Evolutionary conservation across 2,888 invertebrate genomes (phyloP), one percentile per base, ranked within the genome.

Genomic region (Drosophila longiperda): DNA sequence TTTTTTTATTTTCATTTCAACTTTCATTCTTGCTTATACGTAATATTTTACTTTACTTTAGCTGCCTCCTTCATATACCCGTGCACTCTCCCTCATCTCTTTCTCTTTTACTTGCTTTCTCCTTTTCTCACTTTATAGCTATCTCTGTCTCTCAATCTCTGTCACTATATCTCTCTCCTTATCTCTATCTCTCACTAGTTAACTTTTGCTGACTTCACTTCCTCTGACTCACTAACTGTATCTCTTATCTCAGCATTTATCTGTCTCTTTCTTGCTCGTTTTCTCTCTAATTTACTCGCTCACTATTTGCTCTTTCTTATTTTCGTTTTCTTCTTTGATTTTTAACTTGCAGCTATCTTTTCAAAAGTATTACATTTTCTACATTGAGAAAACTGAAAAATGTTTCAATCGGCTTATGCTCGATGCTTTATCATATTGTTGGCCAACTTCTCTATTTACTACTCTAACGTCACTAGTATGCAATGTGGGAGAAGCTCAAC

Each of bases 391-490:
- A 34, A 49, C 15, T 26, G n/a, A 8, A n/a, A 50, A n/a, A 26
- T 38, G 12, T 55, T 67, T 64, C 53, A 73, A 78, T 68, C 38
- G 45, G 17, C 63, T 15, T 29, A 40, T 42, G 58, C 20, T n/a
- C 15, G 20, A 49, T 34, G 29, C 45, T 66, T 73, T 23, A 68
- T 70, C 52, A 49, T 23, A n/a, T 23, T 58, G 52, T 63, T 33
- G 49, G 57, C 61, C 68, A 73, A 73, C 60, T 67, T 64, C 64
- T 61, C 32, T 6, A 54, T 29, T 64, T 42, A 48, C 48, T 60
- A 66, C 50, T 72, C 42, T 60, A 60, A 64, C 62, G 55, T 61
- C 64, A 63, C 49, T 60, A 48, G 48, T n/a, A 5, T n/a, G n/a
- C 32, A 26, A 23, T 12, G 53, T 33, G 26, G 52, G 48, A 36